A percentile compares a stretch with the other conserved stretches of the same genome.
These are phyloP conservation scores for Callithrix jacchus DNA, from an alignment of 2,113 vertebrate genomes.

Conservation along the genomic window DNA sequence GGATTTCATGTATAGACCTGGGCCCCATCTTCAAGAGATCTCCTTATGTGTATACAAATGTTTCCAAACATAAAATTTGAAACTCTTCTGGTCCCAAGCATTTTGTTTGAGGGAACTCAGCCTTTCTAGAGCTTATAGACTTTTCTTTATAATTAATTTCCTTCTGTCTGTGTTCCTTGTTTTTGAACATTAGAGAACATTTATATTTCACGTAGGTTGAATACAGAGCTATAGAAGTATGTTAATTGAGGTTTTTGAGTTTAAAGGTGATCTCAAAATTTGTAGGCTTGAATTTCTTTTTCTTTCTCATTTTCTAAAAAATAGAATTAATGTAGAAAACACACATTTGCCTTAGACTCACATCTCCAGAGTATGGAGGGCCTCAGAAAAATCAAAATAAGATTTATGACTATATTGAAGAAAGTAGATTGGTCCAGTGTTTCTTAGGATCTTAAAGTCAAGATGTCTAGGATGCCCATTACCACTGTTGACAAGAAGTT, in stretches of 20 bases:
- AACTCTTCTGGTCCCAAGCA: not conserved
- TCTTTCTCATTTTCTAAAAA: not conserved
- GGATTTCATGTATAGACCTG: not conserved
- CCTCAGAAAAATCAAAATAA: not conserved
- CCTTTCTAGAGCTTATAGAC: not conserved
- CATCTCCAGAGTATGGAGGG: not conserved
- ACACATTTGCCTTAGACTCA: not conserved
- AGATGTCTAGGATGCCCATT: not conserved
- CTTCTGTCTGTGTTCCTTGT: not conserved
- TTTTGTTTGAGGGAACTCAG: not conserved
- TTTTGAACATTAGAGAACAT: not conserved
- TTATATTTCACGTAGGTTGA: not conserved
- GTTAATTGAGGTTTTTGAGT: not conserved
- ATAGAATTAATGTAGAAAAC: not conserved
- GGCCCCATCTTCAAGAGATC: not conserved
- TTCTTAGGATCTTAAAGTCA: not conserved
- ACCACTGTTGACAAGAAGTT: not conserved
- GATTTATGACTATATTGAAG: not conserved
- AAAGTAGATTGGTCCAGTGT: not conserved
- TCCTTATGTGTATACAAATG: not conserved
- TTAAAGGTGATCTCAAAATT: not conserved
- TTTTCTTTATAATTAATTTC: not conserved
- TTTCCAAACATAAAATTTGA: not conserved
- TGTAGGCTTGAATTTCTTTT: not conserved
- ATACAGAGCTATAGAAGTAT: not conserved